Base-by-base conservation (phyloP, 2,797 vertebrate species). In the Tamandua tetradactyla region DNA sequence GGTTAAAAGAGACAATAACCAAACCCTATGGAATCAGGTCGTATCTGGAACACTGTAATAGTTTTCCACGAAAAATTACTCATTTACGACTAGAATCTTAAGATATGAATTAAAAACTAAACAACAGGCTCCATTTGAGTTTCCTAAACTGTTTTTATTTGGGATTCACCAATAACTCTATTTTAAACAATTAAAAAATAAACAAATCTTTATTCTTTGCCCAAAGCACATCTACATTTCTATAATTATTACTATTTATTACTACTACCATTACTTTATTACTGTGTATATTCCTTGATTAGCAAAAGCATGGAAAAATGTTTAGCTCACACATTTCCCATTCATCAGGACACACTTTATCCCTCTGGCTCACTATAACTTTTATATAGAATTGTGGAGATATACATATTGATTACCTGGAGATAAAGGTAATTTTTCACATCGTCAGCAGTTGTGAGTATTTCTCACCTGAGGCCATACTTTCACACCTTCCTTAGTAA, bases 141-240 rank as follows among this genome's bases (percentile, higher is more conserved):
- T 92, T 91, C 9, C 42, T 44, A 72, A 25, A 11, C 47, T 93
- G n/a, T 80, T 68, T 22, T 89, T 61, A 55, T 44, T 88, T 89
- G 83, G 17, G 5, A 55, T 85, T 84, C 76, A 89, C 61, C 66
- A 91, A 87, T 44, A 89, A 71, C 32, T 91, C 22, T 87, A 68
- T 64, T 82, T 91, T 55, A 61, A 83, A 42, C 17, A 94, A 35
- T 72, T 85, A 95, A 96, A 90, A 94, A 35, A 72, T 85, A 95
- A 96, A 90, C 14, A 40, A 35, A 47, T 42, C 40, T 76, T 91
- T 74, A 75, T 96, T 82, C 49, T 83, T 76, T 92, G 71, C 32
- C 66, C 81, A 80, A 84, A 87, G 35, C 47, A 7, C 37, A 92
- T 74, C 52, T 55, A 25, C 57, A 91, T 37, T 86, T 79, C 55